phyloP scores from a whole-genome alignment of 2,888 invertebrate genomes.

The Drosophila histrio region DNA sequence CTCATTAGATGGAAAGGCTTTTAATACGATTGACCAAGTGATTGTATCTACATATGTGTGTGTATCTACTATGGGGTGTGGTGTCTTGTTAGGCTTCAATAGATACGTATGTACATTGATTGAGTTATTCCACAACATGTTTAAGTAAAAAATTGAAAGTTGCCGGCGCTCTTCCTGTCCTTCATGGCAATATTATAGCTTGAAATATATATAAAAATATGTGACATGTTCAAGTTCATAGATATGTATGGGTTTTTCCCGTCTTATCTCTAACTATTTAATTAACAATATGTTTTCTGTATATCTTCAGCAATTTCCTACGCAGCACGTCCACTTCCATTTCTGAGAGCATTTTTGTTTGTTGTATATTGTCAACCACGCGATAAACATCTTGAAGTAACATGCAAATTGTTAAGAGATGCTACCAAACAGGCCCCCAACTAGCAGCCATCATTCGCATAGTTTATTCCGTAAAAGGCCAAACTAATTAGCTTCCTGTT shows the following conservation, averaged over 20 bases:
- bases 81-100: conserved; percentile 26
- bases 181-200: conserved; percentile 13
- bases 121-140: conserved; percentile 29
- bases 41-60: background rate
- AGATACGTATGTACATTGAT: conserved; percentile 14
- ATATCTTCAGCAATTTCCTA: conserved; percentile 46
- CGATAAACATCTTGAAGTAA: conserved; percentile 50
- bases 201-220: background rate
- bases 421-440: conserved; percentile 54
- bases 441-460: conserved; percentile 56
- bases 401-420: conserved; percentile 61
- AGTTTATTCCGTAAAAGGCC: conserved; percentile 69
- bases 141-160: conserved; percentile 44
- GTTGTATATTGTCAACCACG: conserved; percentile 43
- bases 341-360: conserved; percentile 26
- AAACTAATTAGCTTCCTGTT: conserved; percentile 79
- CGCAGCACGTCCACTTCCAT: conserved; percentile 40
- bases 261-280: conserved; percentile 51
- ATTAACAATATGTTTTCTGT: conserved; percentile 52
- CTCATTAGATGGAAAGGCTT: conserved; percentile 41
- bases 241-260: conserved; percentile 17
- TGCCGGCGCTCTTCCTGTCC: conserved; percentile 58
- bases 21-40: conserved; percentile 12
- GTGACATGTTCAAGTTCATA: conserved; percentile 47
- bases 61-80: conserved; percentile 25